Percentiles rank a stretch among this genome's conserved stretches.
These are phyloP conservation scores for Laothoe populi DNA, from an alignment of 2,888 invertebrate genomes.

Conservation along the genomic window DNA sequence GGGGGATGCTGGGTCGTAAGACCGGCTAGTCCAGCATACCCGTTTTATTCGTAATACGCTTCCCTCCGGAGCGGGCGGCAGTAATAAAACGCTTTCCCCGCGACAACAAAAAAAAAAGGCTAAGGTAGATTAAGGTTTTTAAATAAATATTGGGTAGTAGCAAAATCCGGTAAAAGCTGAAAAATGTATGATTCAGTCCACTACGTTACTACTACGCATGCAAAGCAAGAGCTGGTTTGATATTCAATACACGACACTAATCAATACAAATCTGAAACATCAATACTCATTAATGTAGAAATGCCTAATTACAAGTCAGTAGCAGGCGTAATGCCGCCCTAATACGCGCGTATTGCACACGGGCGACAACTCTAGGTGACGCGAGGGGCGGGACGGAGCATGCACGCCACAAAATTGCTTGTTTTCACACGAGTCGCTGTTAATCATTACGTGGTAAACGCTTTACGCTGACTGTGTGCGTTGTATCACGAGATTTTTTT, in stretches of 20 bases:
- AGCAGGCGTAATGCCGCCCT: background rate
- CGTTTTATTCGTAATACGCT: too few species aligned
- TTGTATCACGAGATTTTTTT: slow-evolving; percentile 44
- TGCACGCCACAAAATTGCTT: slow-evolving; percentile 63
- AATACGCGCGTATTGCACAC: slow-evolving; percentile 2
- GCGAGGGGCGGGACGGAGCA: background rate
- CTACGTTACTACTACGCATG: too few species aligned
- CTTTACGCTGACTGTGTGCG: slow-evolving; percentile 45
- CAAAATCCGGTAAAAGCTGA: too few species aligned
- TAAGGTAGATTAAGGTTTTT: too few species aligned
- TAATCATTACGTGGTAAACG: slow-evolving; percentile 64
- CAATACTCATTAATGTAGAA: background rate
- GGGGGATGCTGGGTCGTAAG: too few species aligned
- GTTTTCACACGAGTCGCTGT: slow-evolving; percentile 68
- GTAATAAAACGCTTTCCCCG: too few species aligned
- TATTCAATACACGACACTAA: background rate
- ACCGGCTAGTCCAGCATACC: too few species aligned
- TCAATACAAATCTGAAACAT: background rate
- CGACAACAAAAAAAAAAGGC: too few species aligned
- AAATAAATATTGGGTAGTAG: too few species aligned
- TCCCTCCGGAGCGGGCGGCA: too few species aligned
- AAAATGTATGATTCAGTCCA: too few species aligned
- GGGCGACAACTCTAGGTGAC: background rate
- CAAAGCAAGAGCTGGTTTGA: too few species aligned
- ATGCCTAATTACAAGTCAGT: slow-evolving; percentile 17